Percentiles rank a stretch among this genome's conserved stretches.
phyloP scores from a whole-genome alignment of 2,888 invertebrate genomes.

The Isoperla grammatica region DNA sequence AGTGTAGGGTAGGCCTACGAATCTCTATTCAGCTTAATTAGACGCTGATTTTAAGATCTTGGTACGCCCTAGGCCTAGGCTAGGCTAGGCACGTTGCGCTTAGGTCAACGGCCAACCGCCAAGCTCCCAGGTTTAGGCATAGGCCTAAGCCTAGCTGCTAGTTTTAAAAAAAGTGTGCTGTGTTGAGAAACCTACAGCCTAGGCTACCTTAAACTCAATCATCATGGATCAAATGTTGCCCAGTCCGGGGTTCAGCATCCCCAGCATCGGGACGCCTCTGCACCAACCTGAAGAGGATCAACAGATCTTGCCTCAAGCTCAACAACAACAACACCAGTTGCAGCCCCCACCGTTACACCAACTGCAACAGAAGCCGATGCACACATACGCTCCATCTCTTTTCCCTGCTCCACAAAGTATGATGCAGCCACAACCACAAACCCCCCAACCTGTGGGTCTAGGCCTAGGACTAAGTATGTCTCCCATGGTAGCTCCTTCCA shows the following conservation, averaged over 20 bases:
- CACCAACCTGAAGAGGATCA: slow-evolving; percentile 91
- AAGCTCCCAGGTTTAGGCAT: too few species aligned
- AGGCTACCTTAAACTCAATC: background rate
- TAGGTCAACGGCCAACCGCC: too few species aligned
- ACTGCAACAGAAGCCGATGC: slow-evolving; percentile 61
- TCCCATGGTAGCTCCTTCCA: slow-evolving; percentile 60
- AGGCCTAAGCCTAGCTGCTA: too few species aligned
- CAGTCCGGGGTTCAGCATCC: slow-evolving; percentile 83
- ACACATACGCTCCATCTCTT: slow-evolving; percentile 65
- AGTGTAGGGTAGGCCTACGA: too few species aligned
- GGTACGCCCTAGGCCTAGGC: too few species aligned
- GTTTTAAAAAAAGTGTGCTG: too few species aligned
- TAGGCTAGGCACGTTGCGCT: too few species aligned
- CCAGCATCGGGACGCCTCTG: slow-evolving; percentile 77
- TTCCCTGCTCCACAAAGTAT: slow-evolving; percentile 76
- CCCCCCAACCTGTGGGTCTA: slow-evolving; percentile 44
- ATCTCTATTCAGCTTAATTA: too few species aligned
- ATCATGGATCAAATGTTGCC: slow-evolving; percentile 87
- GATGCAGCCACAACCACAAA: slow-evolving; percentile 60
- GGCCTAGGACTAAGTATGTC: slow-evolving; percentile 89
- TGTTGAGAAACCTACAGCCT: too few species aligned
- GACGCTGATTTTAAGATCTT: too few species aligned
- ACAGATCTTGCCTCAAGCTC: slow-evolving; percentile 77
- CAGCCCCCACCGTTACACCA: slow-evolving; percentile 48
- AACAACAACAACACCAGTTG: slow-evolving; percentile 56